phyloP scores from a whole-genome alignment of 64 coral and sea anemone species.

The Montipora efflorescens region DNA sequence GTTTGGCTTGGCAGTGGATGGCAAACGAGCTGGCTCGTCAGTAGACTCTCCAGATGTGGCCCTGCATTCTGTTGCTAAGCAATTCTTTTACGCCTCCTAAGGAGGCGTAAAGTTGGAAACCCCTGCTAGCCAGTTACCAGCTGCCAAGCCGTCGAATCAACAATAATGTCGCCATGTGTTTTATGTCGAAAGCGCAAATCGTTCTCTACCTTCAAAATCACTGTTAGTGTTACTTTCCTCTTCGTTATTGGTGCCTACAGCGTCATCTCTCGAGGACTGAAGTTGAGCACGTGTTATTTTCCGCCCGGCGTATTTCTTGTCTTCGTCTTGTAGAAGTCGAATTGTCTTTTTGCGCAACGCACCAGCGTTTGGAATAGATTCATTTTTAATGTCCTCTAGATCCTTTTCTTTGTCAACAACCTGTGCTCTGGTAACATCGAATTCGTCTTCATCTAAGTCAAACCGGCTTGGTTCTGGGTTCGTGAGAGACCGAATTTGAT shows the following conservation, averaged over 20 bases:
- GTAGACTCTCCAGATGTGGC: too few species aligned
- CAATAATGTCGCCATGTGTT: too few species aligned
- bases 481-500: conserved; percentile 72
- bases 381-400: conserved; percentile 5
- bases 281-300: conserved; percentile 68
- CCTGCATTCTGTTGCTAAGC: too few species aligned
- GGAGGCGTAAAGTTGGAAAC: too few species aligned
- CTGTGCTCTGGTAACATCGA: conserved; percentile 81
- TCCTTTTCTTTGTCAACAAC: conserved; percentile 1
- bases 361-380: background rate
- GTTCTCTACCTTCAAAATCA: background rate
- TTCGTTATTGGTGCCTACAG: background rate
- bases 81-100: too few species aligned
- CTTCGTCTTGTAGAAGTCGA: conserved; percentile 67
- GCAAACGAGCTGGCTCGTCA: too few species aligned
- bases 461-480: conserved; percentile 84
- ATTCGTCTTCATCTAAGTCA: conserved; percentile 89
- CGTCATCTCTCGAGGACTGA: conserved; percentile 16
- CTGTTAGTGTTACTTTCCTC: background rate
- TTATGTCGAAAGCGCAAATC: too few species aligned
- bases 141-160: too few species aligned
- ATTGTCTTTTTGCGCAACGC: conserved; percentile 67
- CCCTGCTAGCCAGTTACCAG: too few species aligned
- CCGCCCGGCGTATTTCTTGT: conserved; percentile 75
- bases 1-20: too few species aligned